Percentiles rank a stretch among this genome's conserved stretches.
phyloP scores from a whole-genome alignment of 2,113 vertebrate species.

The Syrmaticus mikado region DNA sequence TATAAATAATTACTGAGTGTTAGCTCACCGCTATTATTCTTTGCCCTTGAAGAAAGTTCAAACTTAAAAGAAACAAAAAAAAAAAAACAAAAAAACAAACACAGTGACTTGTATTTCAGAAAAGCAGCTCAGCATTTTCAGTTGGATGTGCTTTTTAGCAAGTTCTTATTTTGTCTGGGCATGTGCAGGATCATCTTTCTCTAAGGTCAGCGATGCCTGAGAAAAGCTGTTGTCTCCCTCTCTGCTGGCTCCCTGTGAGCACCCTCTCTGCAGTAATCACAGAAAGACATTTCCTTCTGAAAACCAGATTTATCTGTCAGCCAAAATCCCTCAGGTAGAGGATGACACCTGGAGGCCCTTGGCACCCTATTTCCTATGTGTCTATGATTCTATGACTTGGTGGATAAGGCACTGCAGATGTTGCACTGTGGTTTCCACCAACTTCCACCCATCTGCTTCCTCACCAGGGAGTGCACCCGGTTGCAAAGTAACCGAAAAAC shows the following conservation, averaged over 20 bases:
- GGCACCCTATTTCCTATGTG: not conserved
- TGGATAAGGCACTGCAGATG: rapidly evolving
- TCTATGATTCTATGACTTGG: not conserved
- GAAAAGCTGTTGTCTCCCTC: not conserved
- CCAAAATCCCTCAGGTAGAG: not conserved
- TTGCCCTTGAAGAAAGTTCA: not conserved
- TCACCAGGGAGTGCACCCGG: not conserved
- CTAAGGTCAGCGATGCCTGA: not conserved
- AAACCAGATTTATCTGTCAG: not conserved
- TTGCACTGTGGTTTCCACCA: not conserved
- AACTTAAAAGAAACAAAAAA: not conserved
- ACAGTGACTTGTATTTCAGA: not conserved
- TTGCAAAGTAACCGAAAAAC: not conserved
- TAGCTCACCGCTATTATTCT: not conserved
- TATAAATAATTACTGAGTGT: not conserved
- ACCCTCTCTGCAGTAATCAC: not conserved
- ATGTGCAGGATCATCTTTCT: not conserved
- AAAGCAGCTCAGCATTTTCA: not conserved
- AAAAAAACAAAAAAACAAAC: no score
- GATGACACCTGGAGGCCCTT: not conserved
- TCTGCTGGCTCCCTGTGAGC: not conserved
- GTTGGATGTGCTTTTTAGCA: not conserved
- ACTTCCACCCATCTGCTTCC: constrained; percentile 16
- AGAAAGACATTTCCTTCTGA: not conserved
- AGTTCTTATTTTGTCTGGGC: not conserved